A percentile compares a stretch with the other conserved stretches of the same genome.
phyloP scores from a whole-genome alignment of 2,797 vertebrate species.

The Arnoldichthys spilopterus region DNA sequence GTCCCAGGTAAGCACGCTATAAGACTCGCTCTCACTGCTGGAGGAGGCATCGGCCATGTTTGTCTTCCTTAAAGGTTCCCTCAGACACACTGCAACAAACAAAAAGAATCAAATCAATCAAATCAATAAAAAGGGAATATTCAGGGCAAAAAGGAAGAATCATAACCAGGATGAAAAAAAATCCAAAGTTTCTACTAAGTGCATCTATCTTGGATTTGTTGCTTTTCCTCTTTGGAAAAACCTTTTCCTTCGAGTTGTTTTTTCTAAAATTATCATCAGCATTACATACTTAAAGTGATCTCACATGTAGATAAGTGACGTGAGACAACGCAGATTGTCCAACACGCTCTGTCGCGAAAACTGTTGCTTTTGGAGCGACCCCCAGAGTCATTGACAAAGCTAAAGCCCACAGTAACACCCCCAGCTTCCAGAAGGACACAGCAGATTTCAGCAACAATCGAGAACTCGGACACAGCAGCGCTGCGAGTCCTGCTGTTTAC shows the following conservation, averaged over 20 bases:
- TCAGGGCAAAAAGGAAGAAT: not conserved
- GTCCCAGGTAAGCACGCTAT: conserved; percentile 91
- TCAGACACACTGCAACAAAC: conserved; percentile 36
- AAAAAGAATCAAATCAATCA: conserved; percentile 19
- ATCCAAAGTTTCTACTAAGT: not conserved
- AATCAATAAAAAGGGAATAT: not conserved
- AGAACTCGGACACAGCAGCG: conserved; percentile 1
- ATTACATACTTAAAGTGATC: not conserved
- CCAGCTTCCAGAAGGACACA: conserved; percentile 51
- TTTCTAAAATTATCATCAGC: not conserved
- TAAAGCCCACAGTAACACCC: conserved; percentile 30
- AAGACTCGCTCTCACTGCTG: conserved; percentile 69
- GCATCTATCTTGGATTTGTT: too few relatives aligned
- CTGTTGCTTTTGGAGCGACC: conserved; percentile 36
- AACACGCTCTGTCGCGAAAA: conserved; percentile 7
- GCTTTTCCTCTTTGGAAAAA: too few relatives aligned
- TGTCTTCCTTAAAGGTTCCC: conserved; percentile 23
- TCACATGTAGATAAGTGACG: not conserved
- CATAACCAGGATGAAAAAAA: too few relatives aligned
- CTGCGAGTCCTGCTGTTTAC: not conserved
- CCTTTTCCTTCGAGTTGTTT: too few relatives aligned
- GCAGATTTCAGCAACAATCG: conserved; percentile 40
- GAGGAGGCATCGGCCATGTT: conserved; percentile 75
- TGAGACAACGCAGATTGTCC: not conserved
- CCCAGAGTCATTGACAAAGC: not conserved